Percentiles rank a stretch among this genome's conserved stretches.
Evolutionary conservation across 2,113 vertebrate genomes (phyloP).

Genomic region (Apteryx mantelli): DNA sequence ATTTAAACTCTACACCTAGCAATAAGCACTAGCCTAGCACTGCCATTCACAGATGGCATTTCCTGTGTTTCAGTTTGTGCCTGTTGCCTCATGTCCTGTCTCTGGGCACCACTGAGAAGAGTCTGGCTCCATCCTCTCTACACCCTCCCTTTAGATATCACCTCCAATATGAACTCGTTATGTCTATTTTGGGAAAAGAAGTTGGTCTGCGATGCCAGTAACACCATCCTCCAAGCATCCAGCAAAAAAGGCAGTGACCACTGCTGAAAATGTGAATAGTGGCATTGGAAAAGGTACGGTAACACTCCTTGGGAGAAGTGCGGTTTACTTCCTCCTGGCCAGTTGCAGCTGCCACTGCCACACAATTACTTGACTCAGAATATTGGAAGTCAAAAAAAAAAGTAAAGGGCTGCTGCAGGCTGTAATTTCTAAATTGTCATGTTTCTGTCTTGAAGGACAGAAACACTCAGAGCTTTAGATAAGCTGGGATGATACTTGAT

Average conservation of each 20-base stretch:
- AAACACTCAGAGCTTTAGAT: background rate
- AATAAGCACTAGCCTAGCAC: background rate
- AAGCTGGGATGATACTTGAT: background rate
- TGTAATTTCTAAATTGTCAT: background rate
- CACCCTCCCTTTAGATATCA: background rate
- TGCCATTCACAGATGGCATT: too few species aligned
- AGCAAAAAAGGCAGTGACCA: background rate
- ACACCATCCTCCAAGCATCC: conserved; percentile 4
- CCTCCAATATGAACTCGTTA: background rate
- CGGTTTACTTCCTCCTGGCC: background rate
- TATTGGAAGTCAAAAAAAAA: fast-evolving
- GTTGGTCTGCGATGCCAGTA: conserved; percentile 32
- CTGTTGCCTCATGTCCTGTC: too few species aligned
- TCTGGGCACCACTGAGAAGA: too few species aligned
- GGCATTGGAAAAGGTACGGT: background rate
- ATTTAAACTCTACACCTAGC: background rate
- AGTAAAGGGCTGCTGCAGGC: background rate
- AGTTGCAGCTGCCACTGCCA: background rate
- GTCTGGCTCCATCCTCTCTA: too few species aligned
- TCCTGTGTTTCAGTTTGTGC: too few species aligned
- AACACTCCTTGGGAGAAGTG: background rate
- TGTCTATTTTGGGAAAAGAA: conserved; percentile 1
- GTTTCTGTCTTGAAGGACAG: background rate
- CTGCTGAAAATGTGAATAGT: background rate
- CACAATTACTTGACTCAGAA: background rate